phyloP scores from a whole-genome alignment of 1,140 invertebrate genomes.

The Antheraea pernyi region DNA sequence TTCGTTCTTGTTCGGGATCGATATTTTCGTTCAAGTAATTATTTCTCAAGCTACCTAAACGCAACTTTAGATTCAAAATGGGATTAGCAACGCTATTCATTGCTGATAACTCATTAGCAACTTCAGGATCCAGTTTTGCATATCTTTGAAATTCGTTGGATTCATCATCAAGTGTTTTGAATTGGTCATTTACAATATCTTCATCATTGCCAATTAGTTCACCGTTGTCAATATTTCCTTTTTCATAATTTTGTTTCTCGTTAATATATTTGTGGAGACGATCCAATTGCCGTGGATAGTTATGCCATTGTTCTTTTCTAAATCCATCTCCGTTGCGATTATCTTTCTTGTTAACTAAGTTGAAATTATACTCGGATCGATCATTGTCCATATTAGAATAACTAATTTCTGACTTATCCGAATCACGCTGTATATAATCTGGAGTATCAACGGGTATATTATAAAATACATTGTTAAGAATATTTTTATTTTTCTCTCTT shows the following conservation, averaged over 20 bases:
- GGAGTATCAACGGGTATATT: constrained; percentile 35
- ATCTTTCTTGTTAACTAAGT: constrained; percentile 39
- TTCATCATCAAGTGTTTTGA: constrained; percentile 24
- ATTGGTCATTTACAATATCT: constrained; percentile 18
- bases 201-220: constrained; percentile 26
- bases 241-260: constrained; percentile 32
- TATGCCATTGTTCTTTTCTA: constrained; percentile 68
- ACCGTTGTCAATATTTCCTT: constrained; percentile 31
- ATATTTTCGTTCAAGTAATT: constrained; percentile 29
- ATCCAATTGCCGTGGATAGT: constrained; percentile 64
- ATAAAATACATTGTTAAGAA: constrained; percentile 51
- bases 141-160: constrained; percentile 36
- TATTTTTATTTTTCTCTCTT: constrained; percentile 43
- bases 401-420: constrained; percentile 25
- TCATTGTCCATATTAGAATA: constrained; percentile 38
- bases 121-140: constrained; percentile 24
- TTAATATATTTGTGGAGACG: constrained; percentile 55
- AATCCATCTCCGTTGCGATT: constrained; percentile 53
- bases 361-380: constrained; percentile 30
- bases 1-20: not conserved
- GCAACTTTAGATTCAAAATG: constrained; percentile 63
- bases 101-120: constrained; percentile 37
- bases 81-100: constrained; percentile 32
- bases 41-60: constrained; percentile 53
- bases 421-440: constrained; percentile 21